Conservation (phyloP, 2,888 invertebrate genomes). For the Heliconius erato region DNA sequence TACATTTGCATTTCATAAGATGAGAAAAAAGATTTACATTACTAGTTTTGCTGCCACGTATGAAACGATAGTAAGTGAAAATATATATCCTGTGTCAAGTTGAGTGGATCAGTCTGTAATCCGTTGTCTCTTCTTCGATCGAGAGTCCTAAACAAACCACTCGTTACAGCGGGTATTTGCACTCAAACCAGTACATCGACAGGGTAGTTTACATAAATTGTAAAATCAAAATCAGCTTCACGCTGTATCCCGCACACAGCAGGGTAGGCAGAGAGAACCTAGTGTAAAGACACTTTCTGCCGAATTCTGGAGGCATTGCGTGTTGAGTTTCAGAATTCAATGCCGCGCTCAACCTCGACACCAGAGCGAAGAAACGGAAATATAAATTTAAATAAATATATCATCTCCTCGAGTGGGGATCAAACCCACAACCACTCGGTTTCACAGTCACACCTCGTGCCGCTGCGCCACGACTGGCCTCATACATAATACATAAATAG, state of each 20-base stretch:
- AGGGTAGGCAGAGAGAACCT: too few relatives aligned
- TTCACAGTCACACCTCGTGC: too few relatives aligned
- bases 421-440: too few relatives aligned
- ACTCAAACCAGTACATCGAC: constrained; percentile 65
- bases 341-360: too few relatives aligned
- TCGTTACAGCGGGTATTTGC: constrained; percentile 68
- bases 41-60: neutral
- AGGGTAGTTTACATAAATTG: constrained; percentile 66
- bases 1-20: constrained; percentile 9
- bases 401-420: too few relatives aligned
- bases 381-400: too few relatives aligned
- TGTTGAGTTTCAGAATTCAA: too few relatives aligned
- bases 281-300: too few relatives aligned
- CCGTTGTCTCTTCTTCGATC: constrained; percentile 69
- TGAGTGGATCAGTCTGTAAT: constrained; percentile 59
- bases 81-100: constrained; percentile 45
- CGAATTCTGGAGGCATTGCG: too few relatives aligned
- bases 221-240: constrained; percentile 27
- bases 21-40: constrained; percentile 10
- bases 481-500: constrained; percentile 65
- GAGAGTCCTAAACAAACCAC: constrained; percentile 78
- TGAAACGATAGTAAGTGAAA: constrained; percentile 6
- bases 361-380: too few relatives aligned
- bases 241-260: too few relatives aligned
- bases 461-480: too few relatives aligned